Evolutionary conservation across 2,888 invertebrate genomes (phyloP).

Genomic region (Cepaea hortensis): DNA sequence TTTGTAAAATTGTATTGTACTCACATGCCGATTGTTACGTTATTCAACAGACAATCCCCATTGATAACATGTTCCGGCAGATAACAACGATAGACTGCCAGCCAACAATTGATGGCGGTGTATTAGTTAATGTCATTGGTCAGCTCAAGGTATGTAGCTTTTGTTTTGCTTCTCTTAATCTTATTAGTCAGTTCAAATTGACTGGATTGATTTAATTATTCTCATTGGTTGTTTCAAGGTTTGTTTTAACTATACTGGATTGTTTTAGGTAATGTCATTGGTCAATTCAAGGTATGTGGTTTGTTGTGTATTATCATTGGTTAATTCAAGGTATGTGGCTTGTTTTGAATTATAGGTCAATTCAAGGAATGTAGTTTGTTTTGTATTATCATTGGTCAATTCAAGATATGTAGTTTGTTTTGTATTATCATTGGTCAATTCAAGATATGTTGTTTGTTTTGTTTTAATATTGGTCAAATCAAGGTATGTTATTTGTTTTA

Average conservation of each 20-base stretch:
- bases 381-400: conserved; percentile 95
- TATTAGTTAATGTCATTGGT: conserved; percentile 95
- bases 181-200: conserved; percentile 96
- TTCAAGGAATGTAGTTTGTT: background rate
- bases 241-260: background rate
- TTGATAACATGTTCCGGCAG: conserved; percentile 93
- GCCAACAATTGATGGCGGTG: conserved; percentile 97
- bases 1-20: too few species aligned
- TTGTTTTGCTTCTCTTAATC: conserved; percentile 82
- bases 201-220: conserved; percentile 61
- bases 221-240: background rate
- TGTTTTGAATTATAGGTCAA: conserved; percentile 80
- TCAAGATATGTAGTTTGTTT: conserved; percentile 85
- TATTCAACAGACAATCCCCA: conserved; percentile 79
- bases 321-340: background rate
- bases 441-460: conserved; percentile 82
- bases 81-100: conserved; percentile 96
- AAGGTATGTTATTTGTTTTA: conserved; percentile 83
- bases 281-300: conserved; percentile 91
- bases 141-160: conserved; percentile 89
- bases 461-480: conserved; percentile 86
- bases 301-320: background rate
- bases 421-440: background rate
- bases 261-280: conserved; percentile 94
- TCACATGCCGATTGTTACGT: too few species aligned